A percentile compares a stretch with the other conserved stretches of the same genome.
Evolutionary conservation across 2,797 vertebrate genomes (phyloP).

Genomic region (Gambusia yucatana): DNA sequence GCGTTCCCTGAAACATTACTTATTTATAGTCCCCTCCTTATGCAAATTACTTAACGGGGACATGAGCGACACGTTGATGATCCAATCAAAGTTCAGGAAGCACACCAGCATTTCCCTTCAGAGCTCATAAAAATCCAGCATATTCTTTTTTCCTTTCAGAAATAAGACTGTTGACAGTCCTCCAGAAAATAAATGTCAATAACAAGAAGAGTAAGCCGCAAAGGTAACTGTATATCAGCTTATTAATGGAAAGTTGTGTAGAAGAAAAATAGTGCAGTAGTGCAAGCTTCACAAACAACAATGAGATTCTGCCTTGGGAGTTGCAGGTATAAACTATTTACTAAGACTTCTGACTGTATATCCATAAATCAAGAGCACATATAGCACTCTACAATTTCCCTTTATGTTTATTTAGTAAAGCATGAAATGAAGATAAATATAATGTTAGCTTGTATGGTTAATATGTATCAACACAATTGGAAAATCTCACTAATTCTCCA

Average conservation of each 20-base stretch:
- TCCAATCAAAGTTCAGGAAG: slow-evolving; percentile 55
- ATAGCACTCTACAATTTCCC: neutral
- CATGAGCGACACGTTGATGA: slow-evolving; percentile 56
- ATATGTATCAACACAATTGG: neutral
- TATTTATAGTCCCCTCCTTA: slow-evolving; percentile 76
- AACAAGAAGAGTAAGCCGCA: neutral
- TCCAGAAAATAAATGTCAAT: neutral
- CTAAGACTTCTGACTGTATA: neutral
- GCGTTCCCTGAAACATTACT: slow-evolving; percentile 25
- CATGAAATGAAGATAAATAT: neutral
- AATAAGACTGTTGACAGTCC: neutral
- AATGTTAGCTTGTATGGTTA: neutral
- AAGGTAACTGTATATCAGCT: neutral
- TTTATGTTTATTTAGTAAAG: neutral
- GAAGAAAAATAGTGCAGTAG: neutral
- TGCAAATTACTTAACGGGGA: slow-evolving; percentile 61
- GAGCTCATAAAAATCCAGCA: neutral
- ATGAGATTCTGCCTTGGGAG: neutral
- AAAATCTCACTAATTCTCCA: neutral
- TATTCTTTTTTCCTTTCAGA: neutral
- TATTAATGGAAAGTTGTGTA: neutral
- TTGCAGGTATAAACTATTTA: neutral
- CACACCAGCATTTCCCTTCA: neutral
- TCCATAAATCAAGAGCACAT: neutral
- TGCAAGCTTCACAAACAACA: neutral